These are phyloP conservation scores for Sweltsa coloradensis DNA, from an alignment of 1,140 invertebrate species.

Conservation along the genomic window DNA sequence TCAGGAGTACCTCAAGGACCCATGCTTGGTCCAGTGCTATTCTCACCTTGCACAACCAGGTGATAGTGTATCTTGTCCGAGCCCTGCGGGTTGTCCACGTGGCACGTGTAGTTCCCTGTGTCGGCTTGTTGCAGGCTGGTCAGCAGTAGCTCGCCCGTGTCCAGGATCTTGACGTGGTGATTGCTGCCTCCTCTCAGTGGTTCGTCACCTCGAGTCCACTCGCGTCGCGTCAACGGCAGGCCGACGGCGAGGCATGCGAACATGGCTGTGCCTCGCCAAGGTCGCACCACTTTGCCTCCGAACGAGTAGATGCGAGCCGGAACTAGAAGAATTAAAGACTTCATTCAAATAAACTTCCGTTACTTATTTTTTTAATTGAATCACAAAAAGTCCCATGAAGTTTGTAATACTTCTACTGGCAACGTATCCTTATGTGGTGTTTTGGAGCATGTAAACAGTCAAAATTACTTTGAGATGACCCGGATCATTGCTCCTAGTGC, in stretches of 20 bases:
- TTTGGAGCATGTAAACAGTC: too few relatives aligned
- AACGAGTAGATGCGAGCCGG: slow-evolving; percentile 57
- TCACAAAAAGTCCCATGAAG: too few relatives aligned
- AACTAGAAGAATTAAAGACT: slow-evolving; percentile 25
- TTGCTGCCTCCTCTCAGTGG: slow-evolving; percentile 30
- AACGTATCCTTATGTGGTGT: too few relatives aligned
- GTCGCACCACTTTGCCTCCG: slow-evolving; percentile 45
- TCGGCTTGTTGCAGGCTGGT: slow-evolving; percentile 49
- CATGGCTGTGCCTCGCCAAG: slow-evolving; percentile 48
- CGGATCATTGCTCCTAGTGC: too few relatives aligned
- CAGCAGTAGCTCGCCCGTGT: slow-evolving; percentile 49
- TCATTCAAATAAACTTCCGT: too few relatives aligned
- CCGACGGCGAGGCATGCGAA: slow-evolving; percentile 53
- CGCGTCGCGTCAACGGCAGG: slow-evolving; percentile 38
- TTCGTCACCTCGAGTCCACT: slow-evolving; percentile 44
- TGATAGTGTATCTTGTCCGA: slow-evolving; percentile 46
- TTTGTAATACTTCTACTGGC: too few relatives aligned
- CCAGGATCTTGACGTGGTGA: slow-evolving; percentile 28
- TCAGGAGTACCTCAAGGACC: neutral
- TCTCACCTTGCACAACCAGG: slow-evolving; percentile 42
- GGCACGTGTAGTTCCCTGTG: slow-evolving; percentile 62
- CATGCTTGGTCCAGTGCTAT: neutral
- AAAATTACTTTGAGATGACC: too few relatives aligned
- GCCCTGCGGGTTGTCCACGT: slow-evolving; percentile 57
- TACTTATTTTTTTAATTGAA: too few relatives aligned